These are phyloP conservation scores for Melanerpes aurifrons DNA, from an alignment of 2,113 vertebrate species.

Conservation along the genomic window DNA sequence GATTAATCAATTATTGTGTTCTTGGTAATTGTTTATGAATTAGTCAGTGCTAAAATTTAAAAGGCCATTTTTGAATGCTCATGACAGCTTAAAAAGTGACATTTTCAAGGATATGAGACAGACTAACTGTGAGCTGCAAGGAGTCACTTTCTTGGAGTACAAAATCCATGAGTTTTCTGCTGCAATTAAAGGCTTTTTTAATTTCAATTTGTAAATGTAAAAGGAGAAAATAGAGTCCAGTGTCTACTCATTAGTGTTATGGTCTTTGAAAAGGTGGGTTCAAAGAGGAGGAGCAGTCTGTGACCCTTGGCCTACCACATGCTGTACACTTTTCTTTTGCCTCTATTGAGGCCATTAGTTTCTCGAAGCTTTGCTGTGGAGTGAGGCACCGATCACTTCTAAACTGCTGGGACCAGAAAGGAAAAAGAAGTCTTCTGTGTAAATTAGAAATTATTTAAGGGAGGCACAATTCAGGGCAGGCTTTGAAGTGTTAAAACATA, in stretches of 20 bases:
- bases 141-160: neutral
- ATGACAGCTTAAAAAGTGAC: neutral
- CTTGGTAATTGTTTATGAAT: neutral
- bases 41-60: neutral
- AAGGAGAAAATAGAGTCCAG: neutral
- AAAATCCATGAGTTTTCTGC: neutral
- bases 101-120: neutral
- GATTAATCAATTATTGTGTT: neutral
- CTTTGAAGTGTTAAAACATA: neutral
- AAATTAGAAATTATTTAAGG: neutral
- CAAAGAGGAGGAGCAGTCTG: neutral
- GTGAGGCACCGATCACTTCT: neutral
- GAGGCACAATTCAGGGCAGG: neutral
- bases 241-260: neutral
- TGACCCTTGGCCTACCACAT: neutral
- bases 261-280: neutral
- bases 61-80: neutral
- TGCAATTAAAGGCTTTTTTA: neutral
- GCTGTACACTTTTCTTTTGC: neutral
- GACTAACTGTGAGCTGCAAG: neutral
- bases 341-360: neutral
- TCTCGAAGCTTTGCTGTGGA: neutral
- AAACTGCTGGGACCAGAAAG: neutral
- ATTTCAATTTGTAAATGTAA: neutral
- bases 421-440: neutral